Evolutionary conservation across 92 coral and sea anemone species (phyloP).

Genomic region (Scolanthus callimorphus): DNA sequence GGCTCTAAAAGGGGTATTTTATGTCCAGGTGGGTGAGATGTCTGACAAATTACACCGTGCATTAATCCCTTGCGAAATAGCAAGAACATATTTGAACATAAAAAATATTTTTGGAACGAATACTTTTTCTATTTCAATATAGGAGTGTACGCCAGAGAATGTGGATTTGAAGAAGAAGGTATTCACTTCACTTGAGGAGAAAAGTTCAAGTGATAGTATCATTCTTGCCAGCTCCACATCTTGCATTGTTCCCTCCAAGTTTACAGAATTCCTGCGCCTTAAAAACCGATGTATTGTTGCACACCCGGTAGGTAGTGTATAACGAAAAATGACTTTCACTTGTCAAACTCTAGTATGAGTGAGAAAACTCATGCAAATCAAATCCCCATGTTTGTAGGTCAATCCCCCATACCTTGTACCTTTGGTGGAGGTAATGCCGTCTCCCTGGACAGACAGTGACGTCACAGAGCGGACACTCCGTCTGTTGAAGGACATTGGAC

Average conservation of each 20-base stretch:
- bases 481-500: slow-evolving; percentile 90
- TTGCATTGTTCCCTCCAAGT: slow-evolving; percentile 91
- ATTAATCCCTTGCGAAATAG: no score
- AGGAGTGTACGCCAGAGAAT: slow-evolving; percentile 97
- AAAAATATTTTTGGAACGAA: no score
- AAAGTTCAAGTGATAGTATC: slow-evolving; percentile 34
- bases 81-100: no score
- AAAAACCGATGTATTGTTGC: slow-evolving; percentile 86
- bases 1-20: slow-evolving; percentile 87
- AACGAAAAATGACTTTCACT: no score
- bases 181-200: slow-evolving; percentile 69
- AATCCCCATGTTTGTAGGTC: no score
- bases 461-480: slow-evolving; percentile 64
- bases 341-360: no score
- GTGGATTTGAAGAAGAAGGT: slow-evolving; percentile 86
- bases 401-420: slow-evolving; percentile 93
- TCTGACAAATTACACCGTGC: no score
- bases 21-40: slow-evolving; percentile 74
- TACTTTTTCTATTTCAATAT: no score
- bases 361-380: no score
- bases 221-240: slow-evolving; percentile 94
- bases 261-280: slow-evolving; percentile 75
- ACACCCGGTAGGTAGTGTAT: slow-evolving; percentile 96
- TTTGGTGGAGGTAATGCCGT: slow-evolving; percentile 89
- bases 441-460: slow-evolving; percentile 89